Evolutionary conservation across 92 coral and sea anemone genomes (phyloP).

Genomic region (Actinostola sp.): DNA sequence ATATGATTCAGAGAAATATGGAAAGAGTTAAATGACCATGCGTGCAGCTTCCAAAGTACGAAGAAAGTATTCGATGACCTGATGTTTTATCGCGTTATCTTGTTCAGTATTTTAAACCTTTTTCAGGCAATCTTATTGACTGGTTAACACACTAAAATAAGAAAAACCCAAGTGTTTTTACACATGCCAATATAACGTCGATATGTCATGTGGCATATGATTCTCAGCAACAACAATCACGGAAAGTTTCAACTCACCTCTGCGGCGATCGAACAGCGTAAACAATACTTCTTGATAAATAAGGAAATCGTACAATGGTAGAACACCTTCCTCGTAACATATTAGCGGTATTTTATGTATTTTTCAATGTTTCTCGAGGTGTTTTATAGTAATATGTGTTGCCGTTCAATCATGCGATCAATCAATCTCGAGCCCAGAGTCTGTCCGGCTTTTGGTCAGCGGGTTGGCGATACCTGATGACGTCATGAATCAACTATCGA

Average conservation of each 20-base stretch:
- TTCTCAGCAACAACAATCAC: constrained; percentile 9
- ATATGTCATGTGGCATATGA: not conserved
- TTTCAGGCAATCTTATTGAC: too few relatives aligned
- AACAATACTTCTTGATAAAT: constrained; percentile 18
- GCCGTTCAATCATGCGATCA: not conserved
- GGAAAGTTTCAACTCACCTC: constrained; percentile 11
- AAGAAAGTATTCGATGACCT: too few relatives aligned
- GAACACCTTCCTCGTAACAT: constrained; percentile 18
- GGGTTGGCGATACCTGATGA: too few relatives aligned
- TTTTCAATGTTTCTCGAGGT: not conserved
- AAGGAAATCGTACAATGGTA: constrained; percentile 8
- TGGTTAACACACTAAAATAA: too few relatives aligned
- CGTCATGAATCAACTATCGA: constrained; percentile 22
- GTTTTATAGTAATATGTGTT: not conserved
- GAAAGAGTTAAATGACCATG: too few relatives aligned
- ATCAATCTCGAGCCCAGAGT: too few relatives aligned
- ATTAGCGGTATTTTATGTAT: not conserved
- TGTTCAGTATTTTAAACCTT: too few relatives aligned
- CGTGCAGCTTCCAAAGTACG: too few relatives aligned
- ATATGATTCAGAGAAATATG: too few relatives aligned
- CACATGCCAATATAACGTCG: not conserved
- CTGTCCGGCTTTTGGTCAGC: too few relatives aligned
- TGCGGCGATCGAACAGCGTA: constrained; percentile 20
- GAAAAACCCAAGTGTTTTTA: too few relatives aligned
- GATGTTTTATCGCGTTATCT: too few relatives aligned